Evolutionary conservation across 1,140 invertebrate genomes (phyloP).

Genomic region (Leptinotarsa defecta): DNA sequence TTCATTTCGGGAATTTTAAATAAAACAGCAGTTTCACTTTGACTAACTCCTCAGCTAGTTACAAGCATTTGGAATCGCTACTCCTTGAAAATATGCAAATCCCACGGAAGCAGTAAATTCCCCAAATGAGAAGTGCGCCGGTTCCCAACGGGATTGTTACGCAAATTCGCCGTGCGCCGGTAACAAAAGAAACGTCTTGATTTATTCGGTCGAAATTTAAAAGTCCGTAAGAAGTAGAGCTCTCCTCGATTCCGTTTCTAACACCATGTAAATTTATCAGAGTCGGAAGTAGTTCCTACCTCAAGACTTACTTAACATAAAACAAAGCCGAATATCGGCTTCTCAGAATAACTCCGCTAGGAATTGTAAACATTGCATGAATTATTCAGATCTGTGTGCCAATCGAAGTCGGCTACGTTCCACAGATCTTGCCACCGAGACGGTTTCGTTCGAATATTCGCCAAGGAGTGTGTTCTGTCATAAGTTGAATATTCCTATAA

Average conservation of each 20-base stretch:
- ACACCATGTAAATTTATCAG: slow-evolving; percentile 27
- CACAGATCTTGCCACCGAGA: slow-evolving; percentile 1
- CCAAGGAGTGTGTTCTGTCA: neutral
- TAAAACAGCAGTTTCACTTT: too few species aligned
- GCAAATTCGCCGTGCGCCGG: neutral
- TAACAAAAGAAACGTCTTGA: neutral
- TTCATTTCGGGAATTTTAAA: too few species aligned
- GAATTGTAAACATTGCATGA: slow-evolving; percentile 28
- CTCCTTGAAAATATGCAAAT: neutral
- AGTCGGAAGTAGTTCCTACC: slow-evolving; percentile 25
- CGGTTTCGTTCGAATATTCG: neutral
- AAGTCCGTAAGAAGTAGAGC: slow-evolving; percentile 5
- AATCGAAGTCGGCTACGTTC: slow-evolving; percentile 7
- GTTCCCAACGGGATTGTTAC: neutral
- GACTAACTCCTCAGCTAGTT: neutral
- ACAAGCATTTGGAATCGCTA: neutral
- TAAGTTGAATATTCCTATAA: too few species aligned
- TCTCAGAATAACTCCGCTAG: slow-evolving; percentile 21
- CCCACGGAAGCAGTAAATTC: neutral
- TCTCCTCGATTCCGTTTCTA: slow-evolving; percentile 13
- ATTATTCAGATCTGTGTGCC: slow-evolving; percentile 13
- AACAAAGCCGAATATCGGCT: slow-evolving; percentile 22
- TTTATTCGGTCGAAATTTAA: neutral
- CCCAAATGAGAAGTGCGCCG: neutral
- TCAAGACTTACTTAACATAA: slow-evolving; percentile 19